These are phyloP conservation scores for Kryptopterus vitreolus DNA, from an alignment of 2,797 vertebrate species.

Conservation along the genomic window DNA sequence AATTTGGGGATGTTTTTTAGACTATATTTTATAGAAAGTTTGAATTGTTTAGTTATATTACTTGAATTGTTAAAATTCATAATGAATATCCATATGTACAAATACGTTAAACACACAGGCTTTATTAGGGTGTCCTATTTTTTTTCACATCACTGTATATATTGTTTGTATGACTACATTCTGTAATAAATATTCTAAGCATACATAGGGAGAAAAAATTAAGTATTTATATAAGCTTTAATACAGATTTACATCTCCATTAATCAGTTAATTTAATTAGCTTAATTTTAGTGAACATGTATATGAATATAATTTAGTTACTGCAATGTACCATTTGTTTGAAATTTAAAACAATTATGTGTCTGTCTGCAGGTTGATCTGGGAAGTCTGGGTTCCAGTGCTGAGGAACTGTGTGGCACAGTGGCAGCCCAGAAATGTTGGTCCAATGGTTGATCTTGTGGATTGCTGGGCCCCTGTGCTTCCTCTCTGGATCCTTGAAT, in stretches of 20 bases:
- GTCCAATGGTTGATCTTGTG: slow-evolving; percentile 92
- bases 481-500: slow-evolving; percentile 90
- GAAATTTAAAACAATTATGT: neutral
- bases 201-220: too few species aligned
- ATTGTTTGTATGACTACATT: too few species aligned
- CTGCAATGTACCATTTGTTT: neutral
- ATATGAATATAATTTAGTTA: neutral
- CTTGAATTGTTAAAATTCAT: too few species aligned
- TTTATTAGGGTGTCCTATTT: too few species aligned
- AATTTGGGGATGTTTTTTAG: too few species aligned
- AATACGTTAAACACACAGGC: too few species aligned
- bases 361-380: slow-evolving; percentile 80
- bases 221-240: neutral
- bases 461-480: slow-evolving; percentile 89
- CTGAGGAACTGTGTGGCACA: slow-evolving; percentile 80
- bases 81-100: too few species aligned
- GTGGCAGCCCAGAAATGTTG: slow-evolving; percentile 92
- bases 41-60: too few species aligned
- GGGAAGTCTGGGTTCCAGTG: slow-evolving; percentile 94
- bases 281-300: neutral
- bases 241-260: neutral
- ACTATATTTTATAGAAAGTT: too few species aligned
- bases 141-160: too few species aligned
- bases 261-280: neutral
- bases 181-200: too few species aligned